phyloP scores from a whole-genome alignment of 2,888 invertebrate genomes.

The Chrysolina haemoptera region DNA sequence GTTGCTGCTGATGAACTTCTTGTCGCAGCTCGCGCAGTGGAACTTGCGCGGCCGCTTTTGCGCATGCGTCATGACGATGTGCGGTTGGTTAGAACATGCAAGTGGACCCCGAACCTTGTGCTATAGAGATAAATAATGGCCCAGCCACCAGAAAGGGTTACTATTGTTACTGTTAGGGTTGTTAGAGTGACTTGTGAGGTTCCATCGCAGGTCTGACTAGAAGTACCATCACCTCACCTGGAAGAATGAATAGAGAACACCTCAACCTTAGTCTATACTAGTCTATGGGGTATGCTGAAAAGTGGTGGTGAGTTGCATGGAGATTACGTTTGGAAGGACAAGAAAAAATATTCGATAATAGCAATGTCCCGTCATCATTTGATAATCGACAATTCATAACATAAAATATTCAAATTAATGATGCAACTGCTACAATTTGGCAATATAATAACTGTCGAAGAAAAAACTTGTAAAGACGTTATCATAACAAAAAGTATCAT shows the following conservation, averaged over 20 bases:
- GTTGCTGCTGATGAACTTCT: slow-evolving; percentile 76
- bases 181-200: slow-evolving; percentile 53
- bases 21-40: slow-evolving; percentile 77
- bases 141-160: slow-evolving; percentile 65
- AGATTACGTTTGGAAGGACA: not conserved
- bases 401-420: too few species aligned
- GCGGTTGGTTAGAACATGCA: slow-evolving; percentile 24
- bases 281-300: not conserved
- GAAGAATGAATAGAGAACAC: slow-evolving; percentile 55
- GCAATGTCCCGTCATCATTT: too few species aligned
- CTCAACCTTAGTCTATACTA: slow-evolving; percentile 50
- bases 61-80: slow-evolving; percentile 71
- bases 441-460: too few species aligned
- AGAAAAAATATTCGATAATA: not conserved
- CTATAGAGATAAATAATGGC: slow-evolving; percentile 52
- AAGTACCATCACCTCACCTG: slow-evolving; percentile 61
- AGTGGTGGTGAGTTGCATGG: not conserved
- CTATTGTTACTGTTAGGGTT: slow-evolving; percentile 36
- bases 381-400: too few species aligned
- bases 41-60: slow-evolving; percentile 68
- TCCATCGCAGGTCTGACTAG: slow-evolving; percentile 56
- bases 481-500: too few species aligned
- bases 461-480: too few species aligned
- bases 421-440: too few species aligned
- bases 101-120: slow-evolving; percentile 60